A percentile compares a stretch with the other conserved stretches of the same genome.
phyloP scores from a whole-genome alignment of 1,140 invertebrate genomes.

The Helicoverpa zea region DNA sequence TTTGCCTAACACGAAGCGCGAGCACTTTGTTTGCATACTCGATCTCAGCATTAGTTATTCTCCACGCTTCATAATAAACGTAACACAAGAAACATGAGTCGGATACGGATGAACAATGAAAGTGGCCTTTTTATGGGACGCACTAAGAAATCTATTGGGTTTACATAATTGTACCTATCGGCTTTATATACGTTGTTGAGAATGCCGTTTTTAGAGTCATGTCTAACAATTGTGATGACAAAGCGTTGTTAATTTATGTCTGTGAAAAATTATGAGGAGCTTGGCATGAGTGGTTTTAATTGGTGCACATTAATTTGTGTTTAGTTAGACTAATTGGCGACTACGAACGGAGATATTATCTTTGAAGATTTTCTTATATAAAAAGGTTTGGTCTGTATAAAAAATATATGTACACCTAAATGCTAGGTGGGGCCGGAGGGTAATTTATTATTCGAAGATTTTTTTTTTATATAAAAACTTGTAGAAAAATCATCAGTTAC shows the following conservation, averaged over 20 bases:
- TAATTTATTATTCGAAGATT: too few species aligned
- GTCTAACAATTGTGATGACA: constrained; percentile 6
- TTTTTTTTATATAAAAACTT: too few species aligned
- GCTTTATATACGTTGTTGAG: constrained; percentile 9
- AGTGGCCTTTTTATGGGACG: constrained; percentile 44
- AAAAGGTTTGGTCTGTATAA: too few species aligned
- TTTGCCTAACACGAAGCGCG: constrained; percentile 4
- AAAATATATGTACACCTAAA: too few species aligned
- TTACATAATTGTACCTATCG: constrained; percentile 33
- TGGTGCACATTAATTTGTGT: background rate
- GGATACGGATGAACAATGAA: constrained; percentile 51
- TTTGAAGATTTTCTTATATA: too few species aligned
- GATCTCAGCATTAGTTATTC: constrained; percentile 38
- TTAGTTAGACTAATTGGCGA: background rate
- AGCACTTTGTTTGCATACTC: constrained; percentile 21
- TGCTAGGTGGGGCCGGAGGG: too few species aligned
- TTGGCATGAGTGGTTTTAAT: background rate
- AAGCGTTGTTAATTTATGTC: background rate
- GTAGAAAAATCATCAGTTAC: too few species aligned
- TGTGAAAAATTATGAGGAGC: background rate
- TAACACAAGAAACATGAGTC: constrained; percentile 45
- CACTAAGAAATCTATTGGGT: constrained; percentile 23
- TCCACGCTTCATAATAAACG: constrained; percentile 5
- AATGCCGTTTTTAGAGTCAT: background rate
- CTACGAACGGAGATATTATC: too few species aligned